Base-by-base conservation (phyloP, 64 coral and sea anemone genomes). In the Dendronephthya gigantea region DNA sequence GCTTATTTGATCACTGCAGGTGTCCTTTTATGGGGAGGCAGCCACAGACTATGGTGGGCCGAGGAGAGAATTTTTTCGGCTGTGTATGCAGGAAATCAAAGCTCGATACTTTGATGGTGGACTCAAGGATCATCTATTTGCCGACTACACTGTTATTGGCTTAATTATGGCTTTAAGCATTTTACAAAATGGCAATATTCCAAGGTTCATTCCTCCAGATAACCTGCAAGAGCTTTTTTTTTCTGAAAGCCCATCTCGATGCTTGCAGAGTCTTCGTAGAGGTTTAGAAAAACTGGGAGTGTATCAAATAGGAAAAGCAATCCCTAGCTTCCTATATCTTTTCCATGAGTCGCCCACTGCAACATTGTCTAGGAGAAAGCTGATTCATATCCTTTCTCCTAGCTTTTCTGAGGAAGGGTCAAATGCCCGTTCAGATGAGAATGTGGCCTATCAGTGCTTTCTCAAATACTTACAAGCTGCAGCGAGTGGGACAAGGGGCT, bases 1-100 rank as follows among this genome's bases (percentile, higher is more conserved):
- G n/a, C n/a, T n/a, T n/a, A n/a, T n/a, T n/a, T n/a, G n/a, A n/a
- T n/a, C n/a, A n/a, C n/a, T n/a, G 68, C 48, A 87, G 68, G 86
- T 87, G 43, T 50, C 69, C 33, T 87, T 87, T 65, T 87, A 87
- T 87, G 86, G 86, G 65, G 86, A 87, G 49, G 48, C 49, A 81
- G 86, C 86, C 30, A 34, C 30, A 39, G 86, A 87, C 81, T 30
- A 49, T 41, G 86, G 86, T 76, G 68, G 86, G 15, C 86, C 86
- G 48, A 74, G 40, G 48, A 27, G 69, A 49, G 86, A 87, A 30
- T 87, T 87, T 49, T 87, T 87, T 22, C 62, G 66, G 23, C 19
- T 40, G 41, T 86, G 84, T 58, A 58, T 86, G 62, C 84, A 86
- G 69, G 39, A 87, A 81, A 87, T 87, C 40, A 81, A 87, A 79